Percentiles rank a stretch among this genome's conserved stretches.
Evolutionary conservation across 2,888 invertebrate species (phyloP).

Genomic region (Charanyca ferruginea): DNA sequence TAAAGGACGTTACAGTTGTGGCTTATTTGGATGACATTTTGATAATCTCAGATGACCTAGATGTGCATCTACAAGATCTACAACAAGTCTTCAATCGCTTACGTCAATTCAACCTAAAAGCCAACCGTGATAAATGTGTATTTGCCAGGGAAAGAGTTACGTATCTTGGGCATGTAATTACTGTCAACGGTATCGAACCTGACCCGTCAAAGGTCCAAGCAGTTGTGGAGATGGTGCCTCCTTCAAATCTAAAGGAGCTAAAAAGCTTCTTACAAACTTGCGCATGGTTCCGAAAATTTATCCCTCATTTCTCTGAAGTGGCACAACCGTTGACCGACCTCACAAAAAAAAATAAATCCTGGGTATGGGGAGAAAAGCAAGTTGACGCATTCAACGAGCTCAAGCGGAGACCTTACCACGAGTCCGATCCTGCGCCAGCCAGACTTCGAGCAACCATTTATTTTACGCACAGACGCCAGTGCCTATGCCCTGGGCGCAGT

Average conservation of each 20-base stretch:
- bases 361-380: constrained; percentile 9
- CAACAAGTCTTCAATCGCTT: no score
- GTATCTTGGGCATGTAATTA: constrained; percentile 10
- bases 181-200: constrained; percentile 8
- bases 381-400: neutral
- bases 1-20: no score
- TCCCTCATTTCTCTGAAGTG: constrained; percentile 7
- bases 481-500: no score
- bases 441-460: constrained; percentile 17
- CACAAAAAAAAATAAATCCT: constrained; percentile 3
- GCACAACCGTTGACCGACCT: constrained; percentile 10
- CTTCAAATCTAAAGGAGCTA: constrained; percentile 1
- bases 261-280: constrained; percentile 11
- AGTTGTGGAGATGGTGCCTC: constrained; percentile 7
- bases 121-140: no score
- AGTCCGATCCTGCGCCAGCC: constrained; percentile 12
- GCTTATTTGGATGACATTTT: no score
- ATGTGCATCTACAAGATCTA: no score
- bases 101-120: neutral
- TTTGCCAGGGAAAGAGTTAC: constrained; percentile 12
- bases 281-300: constrained; percentile 15
- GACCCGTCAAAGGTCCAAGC: constrained; percentile 11
- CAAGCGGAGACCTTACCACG: constrained; percentile 11
- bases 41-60: no score
- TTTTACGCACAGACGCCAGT: constrained; percentile 9